Evolutionary conservation across 2,797 vertebrate species (phyloP).

Genomic region (Stomatorhinus walkeri): DNA sequence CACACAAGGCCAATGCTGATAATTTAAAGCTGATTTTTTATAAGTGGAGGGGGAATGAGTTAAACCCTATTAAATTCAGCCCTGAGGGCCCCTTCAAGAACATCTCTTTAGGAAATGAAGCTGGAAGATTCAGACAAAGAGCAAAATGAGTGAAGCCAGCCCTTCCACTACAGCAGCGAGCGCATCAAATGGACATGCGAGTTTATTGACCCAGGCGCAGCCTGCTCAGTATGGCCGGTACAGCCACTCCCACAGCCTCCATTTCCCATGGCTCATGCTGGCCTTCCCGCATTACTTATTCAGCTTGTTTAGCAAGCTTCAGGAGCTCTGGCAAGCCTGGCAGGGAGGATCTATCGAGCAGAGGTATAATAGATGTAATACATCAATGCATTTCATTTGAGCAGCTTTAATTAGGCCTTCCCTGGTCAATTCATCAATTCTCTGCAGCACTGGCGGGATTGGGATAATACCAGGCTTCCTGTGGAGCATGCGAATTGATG

Average conservation of each 20-base stretch:
- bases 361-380: constrained; percentile 95
- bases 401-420: constrained; percentile 99
- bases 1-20: constrained; percentile 22
- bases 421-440: constrained; percentile 92
- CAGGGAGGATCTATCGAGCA: constrained; percentile 88
- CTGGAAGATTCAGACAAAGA: background rate
- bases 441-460: constrained; percentile 67
- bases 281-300: constrained; percentile 78
- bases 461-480: constrained; percentile 70
- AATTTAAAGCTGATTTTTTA: constrained; percentile 10
- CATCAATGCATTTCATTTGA: constrained; percentile 99
- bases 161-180: constrained; percentile 22
- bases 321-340: constrained; percentile 73
- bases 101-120: background rate
- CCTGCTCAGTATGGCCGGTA: constrained; percentile 48
- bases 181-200: constrained; percentile 36
- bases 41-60: constrained; percentile 14
- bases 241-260: constrained; percentile 51
- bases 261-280: constrained; percentile 13
- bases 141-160: background rate
- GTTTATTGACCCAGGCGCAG: constrained; percentile 34
- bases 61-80: constrained; percentile 13
- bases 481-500: constrained; percentile 75
- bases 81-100: background rate
- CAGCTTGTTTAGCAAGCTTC: constrained; percentile 84